A percentile compares a stretch with the other conserved stretches of the same genome.
Evolutionary conservation across 2,113 vertebrate genomes (phyloP).

Genomic region (Narcine bancroftii): DNA sequence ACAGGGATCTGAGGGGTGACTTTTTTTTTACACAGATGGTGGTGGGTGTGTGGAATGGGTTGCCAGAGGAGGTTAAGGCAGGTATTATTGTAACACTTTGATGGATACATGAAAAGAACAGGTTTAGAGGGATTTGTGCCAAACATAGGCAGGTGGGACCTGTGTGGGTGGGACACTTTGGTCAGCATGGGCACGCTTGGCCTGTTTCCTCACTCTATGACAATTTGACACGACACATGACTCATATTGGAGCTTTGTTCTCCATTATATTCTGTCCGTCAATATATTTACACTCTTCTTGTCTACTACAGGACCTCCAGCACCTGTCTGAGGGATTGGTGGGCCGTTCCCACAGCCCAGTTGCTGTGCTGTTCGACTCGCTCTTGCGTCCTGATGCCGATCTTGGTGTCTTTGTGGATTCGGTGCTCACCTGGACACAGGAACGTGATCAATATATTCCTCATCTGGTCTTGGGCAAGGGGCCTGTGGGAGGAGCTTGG

Average conservation of each 20-base stretch:
- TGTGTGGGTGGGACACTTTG: no score
- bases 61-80: no score
- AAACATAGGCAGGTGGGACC: no score
- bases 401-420: conserved; percentile 55
- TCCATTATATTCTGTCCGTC: neutral
- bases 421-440: conserved; percentile 57
- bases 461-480: conserved; percentile 67
- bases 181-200: no score
- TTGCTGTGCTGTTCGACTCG: conserved; percentile 66
- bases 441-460: conserved; percentile 51
- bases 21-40: no score
- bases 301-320: conserved; percentile 56
- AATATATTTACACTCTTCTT: neutral
- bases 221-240: no score
- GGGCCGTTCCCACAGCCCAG: conserved; percentile 60
- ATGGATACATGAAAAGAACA: no score
- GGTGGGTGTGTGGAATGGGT: no score
- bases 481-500: conserved; percentile 65
- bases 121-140: no score
- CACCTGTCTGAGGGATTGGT: conserved; percentile 70
- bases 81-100: no score
- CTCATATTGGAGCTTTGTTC: neutral
- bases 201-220: no score
- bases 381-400: conserved; percentile 66
- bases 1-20: no score